Evolutionary conservation across 64 coral and sea anemone species (phyloP).

Genomic region (Trachythela sp.): DNA sequence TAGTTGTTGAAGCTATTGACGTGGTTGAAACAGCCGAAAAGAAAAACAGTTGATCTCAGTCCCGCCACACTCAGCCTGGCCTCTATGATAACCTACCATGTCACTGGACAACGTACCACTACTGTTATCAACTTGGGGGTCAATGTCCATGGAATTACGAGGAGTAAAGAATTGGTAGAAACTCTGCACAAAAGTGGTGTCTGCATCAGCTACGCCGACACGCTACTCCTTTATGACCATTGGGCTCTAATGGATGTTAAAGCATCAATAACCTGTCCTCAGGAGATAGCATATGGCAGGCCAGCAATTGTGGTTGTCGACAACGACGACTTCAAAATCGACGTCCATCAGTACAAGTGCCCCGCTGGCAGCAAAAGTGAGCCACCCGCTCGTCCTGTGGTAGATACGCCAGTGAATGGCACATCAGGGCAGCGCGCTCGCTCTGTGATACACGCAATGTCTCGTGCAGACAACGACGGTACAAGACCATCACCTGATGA

Average conservation of each 20-base stretch:
- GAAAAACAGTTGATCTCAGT: conserved; percentile 30
- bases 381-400: neutral
- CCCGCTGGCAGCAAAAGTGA: conserved; percentile 13
- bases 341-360: neutral
- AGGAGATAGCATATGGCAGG: neutral
- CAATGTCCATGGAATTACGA: conserved; percentile 1
- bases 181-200: conserved; percentile 26
- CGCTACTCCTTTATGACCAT: conserved; percentile 7
- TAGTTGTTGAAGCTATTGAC: conserved; percentile 24
- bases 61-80: conserved; percentile 33
- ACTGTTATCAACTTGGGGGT: conserved; percentile 11
- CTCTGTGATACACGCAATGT: conserved; percentile 14
- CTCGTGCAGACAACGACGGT: conserved; percentile 19
- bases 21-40: conserved; percentile 25
- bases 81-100: conserved; percentile 26
- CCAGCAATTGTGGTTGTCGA: neutral
- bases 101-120: neutral
- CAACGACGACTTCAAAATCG: neutral
- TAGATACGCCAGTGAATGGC: conserved; percentile 7
- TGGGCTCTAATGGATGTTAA: conserved; percentile 20
- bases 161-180: conserved; percentile 9
- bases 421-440: neutral
- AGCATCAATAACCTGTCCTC: conserved; percentile 1
- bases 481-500: neutral
- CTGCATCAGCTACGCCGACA: conserved; percentile 10